Evolutionary conservation across 2,888 invertebrate genomes (phyloP).

Genomic region (Nephrotoma flavescens): DNA sequence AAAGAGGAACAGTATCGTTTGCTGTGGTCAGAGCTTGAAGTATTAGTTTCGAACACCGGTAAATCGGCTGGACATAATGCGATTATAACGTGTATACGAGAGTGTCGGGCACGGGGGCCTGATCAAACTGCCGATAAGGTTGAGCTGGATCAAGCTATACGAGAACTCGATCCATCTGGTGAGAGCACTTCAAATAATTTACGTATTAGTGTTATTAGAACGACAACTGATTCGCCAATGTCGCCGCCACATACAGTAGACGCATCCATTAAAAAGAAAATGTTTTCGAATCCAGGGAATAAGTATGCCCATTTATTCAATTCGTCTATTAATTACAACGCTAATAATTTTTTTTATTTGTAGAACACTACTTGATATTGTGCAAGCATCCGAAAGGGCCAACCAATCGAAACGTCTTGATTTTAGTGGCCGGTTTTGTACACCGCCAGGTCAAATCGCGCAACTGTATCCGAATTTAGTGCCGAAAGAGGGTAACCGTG

Average conservation of each 20-base stretch:
- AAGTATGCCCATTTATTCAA: slow-evolving; percentile 15
- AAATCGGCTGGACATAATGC: slow-evolving; percentile 65
- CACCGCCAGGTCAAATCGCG: slow-evolving; percentile 44
- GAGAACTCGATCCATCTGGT: slow-evolving; percentile 36
- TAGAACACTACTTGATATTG: slow-evolving; percentile 39
- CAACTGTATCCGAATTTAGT: slow-evolving; percentile 59
- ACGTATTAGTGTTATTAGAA: slow-evolving; percentile 42
- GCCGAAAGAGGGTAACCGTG: slow-evolving; percentile 20
- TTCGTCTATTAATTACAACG: not conserved
- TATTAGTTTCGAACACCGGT: slow-evolving; percentile 60
- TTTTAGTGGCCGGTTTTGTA: slow-evolving; percentile 51
- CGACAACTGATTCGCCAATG: slow-evolving; percentile 74
- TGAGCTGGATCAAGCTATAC: slow-evolving; percentile 43
- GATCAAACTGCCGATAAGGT: slow-evolving; percentile 40
- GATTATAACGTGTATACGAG: slow-evolving; percentile 64
- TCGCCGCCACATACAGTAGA: slow-evolving; percentile 53
- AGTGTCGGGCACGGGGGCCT: slow-evolving; percentile 42
- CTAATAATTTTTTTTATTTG: not conserved
- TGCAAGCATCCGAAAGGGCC: slow-evolving; percentile 38
- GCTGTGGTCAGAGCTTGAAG: slow-evolving; percentile 81
- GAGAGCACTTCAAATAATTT: not conserved
- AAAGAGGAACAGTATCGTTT: slow-evolving; percentile 83
- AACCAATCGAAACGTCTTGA: slow-evolving; percentile 35
- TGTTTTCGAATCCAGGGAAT: slow-evolving; percentile 21
- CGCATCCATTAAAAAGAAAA: slow-evolving; percentile 17